A percentile compares a stretch with the other conserved stretches of the same genome.
These are phyloP conservation scores for Delichon dasypus DNA, from an alignment of 2,797 vertebrate species.

Conservation along the genomic window DNA sequence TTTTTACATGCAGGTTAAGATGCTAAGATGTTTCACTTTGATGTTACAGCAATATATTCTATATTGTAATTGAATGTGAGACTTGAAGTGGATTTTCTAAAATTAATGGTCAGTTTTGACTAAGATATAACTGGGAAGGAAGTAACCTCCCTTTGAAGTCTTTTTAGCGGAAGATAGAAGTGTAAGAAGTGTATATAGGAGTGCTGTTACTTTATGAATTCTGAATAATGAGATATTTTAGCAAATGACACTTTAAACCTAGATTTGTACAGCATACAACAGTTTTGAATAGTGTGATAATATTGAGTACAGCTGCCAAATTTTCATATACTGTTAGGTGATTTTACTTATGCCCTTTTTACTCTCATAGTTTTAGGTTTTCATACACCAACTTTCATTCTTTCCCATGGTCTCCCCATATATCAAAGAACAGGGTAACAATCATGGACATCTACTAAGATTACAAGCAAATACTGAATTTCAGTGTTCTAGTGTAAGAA, in stretches of 20 bases:
- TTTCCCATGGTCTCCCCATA: neutral
- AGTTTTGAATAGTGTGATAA: slow-evolving; percentile 58
- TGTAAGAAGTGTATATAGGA: slow-evolving; percentile 52
- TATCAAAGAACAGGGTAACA: slow-evolving; percentile 70
- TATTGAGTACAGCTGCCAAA: slow-evolving; percentile 65
- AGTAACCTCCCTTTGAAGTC: slow-evolving; percentile 47
- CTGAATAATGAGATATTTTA: slow-evolving; percentile 69
- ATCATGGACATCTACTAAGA: slow-evolving; percentile 12
- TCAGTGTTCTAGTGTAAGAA: slow-evolving; percentile 47
- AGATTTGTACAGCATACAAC: slow-evolving; percentile 60
- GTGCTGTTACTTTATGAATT: slow-evolving; percentile 69
- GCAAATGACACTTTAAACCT: slow-evolving; percentile 68
- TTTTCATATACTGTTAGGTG: slow-evolving; percentile 54
- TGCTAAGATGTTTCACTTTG: slow-evolving; percentile 55
- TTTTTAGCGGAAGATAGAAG: slow-evolving; percentile 67
- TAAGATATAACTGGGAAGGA: slow-evolving; percentile 10
- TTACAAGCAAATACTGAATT: slow-evolving; percentile 60
- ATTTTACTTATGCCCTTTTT: slow-evolving; percentile 64
- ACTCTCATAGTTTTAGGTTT: slow-evolving; percentile 42
- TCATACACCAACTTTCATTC: slow-evolving; percentile 1
- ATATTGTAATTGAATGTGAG: slow-evolving; percentile 58
- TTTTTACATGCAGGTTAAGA: slow-evolving; percentile 57
- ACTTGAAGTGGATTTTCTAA: slow-evolving; percentile 68
- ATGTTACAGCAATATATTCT: slow-evolving; percentile 60
- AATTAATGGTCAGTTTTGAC: slow-evolving; percentile 64